Evolutionary conservation across 2,888 invertebrate genomes (phyloP).

Genomic region (Drosophila lacicola): DNA sequence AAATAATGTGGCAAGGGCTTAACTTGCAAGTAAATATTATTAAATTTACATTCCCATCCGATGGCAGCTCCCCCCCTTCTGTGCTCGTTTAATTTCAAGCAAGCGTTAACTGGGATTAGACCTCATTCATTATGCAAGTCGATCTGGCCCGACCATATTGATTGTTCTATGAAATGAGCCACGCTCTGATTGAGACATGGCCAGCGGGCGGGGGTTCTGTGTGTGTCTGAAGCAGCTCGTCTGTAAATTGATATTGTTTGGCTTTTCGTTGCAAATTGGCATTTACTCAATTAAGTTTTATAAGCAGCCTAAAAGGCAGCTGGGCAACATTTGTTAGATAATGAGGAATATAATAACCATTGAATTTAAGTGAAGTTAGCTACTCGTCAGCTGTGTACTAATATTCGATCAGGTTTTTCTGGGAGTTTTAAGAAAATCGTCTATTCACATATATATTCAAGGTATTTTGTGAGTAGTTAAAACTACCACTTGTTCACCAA

Average conservation of each 20-base stretch:
- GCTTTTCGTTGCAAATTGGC: slow-evolving; percentile 59
- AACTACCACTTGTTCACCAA: too few species aligned
- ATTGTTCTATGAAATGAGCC: slow-evolving; percentile 73
- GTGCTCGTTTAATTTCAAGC: slow-evolving; percentile 36
- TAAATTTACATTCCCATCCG: slow-evolving; percentile 69
- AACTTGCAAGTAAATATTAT: slow-evolving; percentile 79
- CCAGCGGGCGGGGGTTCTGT: not conserved
- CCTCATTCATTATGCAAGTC: slow-evolving; percentile 76
- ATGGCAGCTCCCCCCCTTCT: not conserved
- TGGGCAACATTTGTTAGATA: slow-evolving; percentile 37
- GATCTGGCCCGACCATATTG: slow-evolving; percentile 58
- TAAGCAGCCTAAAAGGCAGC: slow-evolving; percentile 45
- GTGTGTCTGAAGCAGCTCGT: slow-evolving; percentile 11
- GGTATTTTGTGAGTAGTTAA: too few species aligned
- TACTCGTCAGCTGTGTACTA: not conserved
- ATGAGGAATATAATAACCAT: slow-evolving; percentile 29
- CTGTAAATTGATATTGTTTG: slow-evolving; percentile 75
- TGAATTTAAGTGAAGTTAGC: not conserved
- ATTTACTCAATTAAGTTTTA: slow-evolving; percentile 72
- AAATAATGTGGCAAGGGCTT: slow-evolving; percentile 59
- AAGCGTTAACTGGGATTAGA: slow-evolving; percentile 75
- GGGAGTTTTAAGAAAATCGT: not conserved
- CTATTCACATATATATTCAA: too few species aligned
- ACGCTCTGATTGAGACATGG: slow-evolving; percentile 43
- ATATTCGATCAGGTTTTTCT: not conserved